Percentiles rank a stretch among this genome's conserved stretches.
phyloP scores from a whole-genome alignment of 2,797 vertebrate species.

The Rhinichthys osculus region DNA sequence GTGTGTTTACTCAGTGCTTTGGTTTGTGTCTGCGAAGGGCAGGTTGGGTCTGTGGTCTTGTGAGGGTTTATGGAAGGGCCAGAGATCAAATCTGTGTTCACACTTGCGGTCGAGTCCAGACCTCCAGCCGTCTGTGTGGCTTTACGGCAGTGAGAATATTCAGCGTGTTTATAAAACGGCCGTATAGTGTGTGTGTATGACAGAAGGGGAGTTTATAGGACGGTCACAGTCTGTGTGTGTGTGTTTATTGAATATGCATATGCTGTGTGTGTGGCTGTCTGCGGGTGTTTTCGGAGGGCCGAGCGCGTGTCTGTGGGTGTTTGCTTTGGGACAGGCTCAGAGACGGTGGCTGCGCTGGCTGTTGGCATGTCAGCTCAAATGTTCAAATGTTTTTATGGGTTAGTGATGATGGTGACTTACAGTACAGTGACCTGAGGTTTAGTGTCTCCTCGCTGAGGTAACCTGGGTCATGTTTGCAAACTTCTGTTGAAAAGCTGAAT shows the following conservation, averaged over 20 bases:
- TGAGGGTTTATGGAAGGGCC: constrained; percentile 49
- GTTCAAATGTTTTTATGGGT: constrained; percentile 25
- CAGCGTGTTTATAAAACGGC: constrained; percentile 45
- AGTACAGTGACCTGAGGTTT: constrained; percentile 18
- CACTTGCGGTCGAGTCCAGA: constrained; percentile 16
- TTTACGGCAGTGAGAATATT: constrained; percentile 44
- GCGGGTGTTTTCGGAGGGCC: constrained; percentile 4
- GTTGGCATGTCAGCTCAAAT: constrained; percentile 7
- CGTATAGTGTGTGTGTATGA: constrained; percentile 9
- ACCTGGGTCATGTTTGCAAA: neutral
- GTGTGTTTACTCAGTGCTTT: neutral
- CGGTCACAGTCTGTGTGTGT: constrained; percentile 35
- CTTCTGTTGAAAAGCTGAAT: neutral
- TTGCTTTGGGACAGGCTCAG: constrained; percentile 39
- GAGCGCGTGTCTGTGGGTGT: constrained; percentile 16
- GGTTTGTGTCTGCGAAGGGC: constrained; percentile 48
- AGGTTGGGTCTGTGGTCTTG: constrained; percentile 24
- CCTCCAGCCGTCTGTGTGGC: constrained; percentile 46
- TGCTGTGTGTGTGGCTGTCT: constrained; percentile 38
- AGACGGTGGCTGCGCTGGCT: constrained; percentile 1
- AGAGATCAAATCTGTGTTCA: constrained; percentile 48
- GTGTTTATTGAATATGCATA: constrained; percentile 45
- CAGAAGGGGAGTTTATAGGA: constrained; percentile 23
- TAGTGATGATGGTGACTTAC: neutral
- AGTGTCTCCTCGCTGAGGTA: neutral